Base-by-base conservation (phyloP, 1,140 invertebrate species). In the Drosophila gunungcola region DNA sequence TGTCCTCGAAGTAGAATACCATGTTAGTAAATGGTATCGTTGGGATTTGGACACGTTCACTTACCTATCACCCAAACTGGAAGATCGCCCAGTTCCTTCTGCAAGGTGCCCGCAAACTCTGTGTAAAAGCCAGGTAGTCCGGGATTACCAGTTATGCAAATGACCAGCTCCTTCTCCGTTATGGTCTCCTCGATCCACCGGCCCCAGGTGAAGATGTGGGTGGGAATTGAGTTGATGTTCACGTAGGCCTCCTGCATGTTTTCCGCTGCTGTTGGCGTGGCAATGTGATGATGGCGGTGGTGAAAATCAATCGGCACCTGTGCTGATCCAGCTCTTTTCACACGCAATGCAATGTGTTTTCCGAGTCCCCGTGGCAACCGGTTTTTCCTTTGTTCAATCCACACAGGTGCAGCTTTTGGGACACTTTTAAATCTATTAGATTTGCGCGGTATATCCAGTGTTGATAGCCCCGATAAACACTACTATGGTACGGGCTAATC, bases 81-180 rank as follows among this genome's bases (percentile, higher is more conserved):
- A 52, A 95, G 93, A 53, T 94, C 42, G 4, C 94, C 92, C 51
- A 95, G 79, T 77, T 93, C 93, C 41, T 93, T 77, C 79, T 96
- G 94, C 2, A 97, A 51, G 1, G 93, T 88, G 64, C 94, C 92
- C 58, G 96, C 93, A 83, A 97, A 97, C 79, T 94, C 93, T 32
- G 94, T 93, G 84, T 98, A 97, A 91, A 95, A 97, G 46, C 94
- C 93, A 7, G 95, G 94, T 16, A 96, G 67, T 2, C 94, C 94
- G 12, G 96, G 96, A 93, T 97, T 97, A 5, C 96, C 97, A 80
- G 94, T 93, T 76, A 95, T 94, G 13, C 94, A 91, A 13, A 95
- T 55, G 5, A 95, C 93, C 3, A 95, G 27, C 70, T 94, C 93
- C 60, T 93, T 93, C 29, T 94, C 92, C 7, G 88, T 78, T n/a